Evolutionary conservation across 2,888 invertebrate genomes (phyloP), one percentile per base, ranked within the genome.

Genomic region (Cyclophora albipunctata): DNA sequence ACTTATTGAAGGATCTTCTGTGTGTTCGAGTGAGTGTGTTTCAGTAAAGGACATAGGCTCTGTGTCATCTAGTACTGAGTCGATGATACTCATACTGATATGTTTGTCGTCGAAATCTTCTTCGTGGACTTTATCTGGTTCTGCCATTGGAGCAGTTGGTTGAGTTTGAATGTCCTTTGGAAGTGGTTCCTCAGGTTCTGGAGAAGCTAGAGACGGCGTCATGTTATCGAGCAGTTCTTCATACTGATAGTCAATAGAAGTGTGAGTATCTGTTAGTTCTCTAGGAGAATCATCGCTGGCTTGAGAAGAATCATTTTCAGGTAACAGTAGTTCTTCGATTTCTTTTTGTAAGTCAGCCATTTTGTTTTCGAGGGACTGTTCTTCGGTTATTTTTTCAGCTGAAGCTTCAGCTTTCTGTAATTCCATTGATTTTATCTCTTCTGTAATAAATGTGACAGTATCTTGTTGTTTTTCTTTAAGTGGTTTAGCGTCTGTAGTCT

Each of bases 281-380:
- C 71, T 73, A 7, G 81, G 81, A 34, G 77, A 75, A 34, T 73
- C 78, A 45, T 85, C 84, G 53, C 78, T 82, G n/a, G 60, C 60
- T 50, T 71, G 60, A n/a, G 85, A 84, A 7, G 76, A 78, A 58
- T 87, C 85, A 63, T 83, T 86, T 77, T 86, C 86, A 42, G 88
- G 88, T 35, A 81, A 60, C 40, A 88, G 60, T 81, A 87, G 81
- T 73, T 88, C 87, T 58, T 89, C 88, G 42, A 88, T 88, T 77
- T 88, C 88, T 62, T 84, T 74, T 69, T 86, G 87, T 49, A 88
- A 71, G 57, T 85, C 87, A 45, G 87, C 88, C 81, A 88, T 86
- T 78, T 88, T 84, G 61, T 75, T 77, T 64, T 87, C 88, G 48
- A 87, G 75, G 2, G 85, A 85, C 53, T 79, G 76, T 58, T 87